Evolutionary conservation across 2,888 invertebrate species (phyloP), one percentile per base, ranked within the genome.

Genomic region (Tolmerus cingulatus): DNA sequence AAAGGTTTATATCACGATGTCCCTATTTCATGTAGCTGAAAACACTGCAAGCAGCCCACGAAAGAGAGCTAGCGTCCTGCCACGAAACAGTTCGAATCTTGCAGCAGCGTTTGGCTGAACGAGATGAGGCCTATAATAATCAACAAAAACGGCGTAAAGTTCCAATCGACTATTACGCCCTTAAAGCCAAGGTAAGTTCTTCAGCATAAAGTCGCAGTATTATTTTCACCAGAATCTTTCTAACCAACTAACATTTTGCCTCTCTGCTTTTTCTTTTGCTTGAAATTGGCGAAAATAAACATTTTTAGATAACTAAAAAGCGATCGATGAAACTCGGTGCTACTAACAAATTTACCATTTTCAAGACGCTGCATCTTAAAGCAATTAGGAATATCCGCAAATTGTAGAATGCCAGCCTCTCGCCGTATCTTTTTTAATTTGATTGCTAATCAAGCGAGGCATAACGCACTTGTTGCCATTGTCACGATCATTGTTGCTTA

Each of bases 11-110:
- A 86, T n/a, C 77, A 23, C 55, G 30, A 66, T 40, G 5, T 66
- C 87, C 88, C 78, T 34, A 87, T 86, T 46, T 86, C 91, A 92
- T 94, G 81, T 93, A 97, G 95, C 93, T 97, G 57, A 96, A 96
- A 92, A 96, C 96, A 9, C 94, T 96, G 5, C 96, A 96, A 93
- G 93, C 95, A 89, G 95, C 96, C 3, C 96, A 96, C 90, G 96
- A 96, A 91, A 94, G 95, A 88, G 96, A 96, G 91, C 91, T 96
- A 79, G 90, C 92, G 51, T 91, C 91, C n/a, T 92, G 91, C 89
- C 92, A 93, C 87, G 93, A 93, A 89, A 91, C 92, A 8, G 91
- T 93, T 84, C 91, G 91, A 77, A 90, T 92, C n/a, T 88, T 93
- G 87, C 92, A 93, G 88, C 92, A 92, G 88, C 91, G 92, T 7